A percentile compares a stretch with the other conserved stretches of the same genome.
Evolutionary conservation across 2,797 vertebrate genomes (phyloP).

Genomic region (Champsocephalus gunnari): DNA sequence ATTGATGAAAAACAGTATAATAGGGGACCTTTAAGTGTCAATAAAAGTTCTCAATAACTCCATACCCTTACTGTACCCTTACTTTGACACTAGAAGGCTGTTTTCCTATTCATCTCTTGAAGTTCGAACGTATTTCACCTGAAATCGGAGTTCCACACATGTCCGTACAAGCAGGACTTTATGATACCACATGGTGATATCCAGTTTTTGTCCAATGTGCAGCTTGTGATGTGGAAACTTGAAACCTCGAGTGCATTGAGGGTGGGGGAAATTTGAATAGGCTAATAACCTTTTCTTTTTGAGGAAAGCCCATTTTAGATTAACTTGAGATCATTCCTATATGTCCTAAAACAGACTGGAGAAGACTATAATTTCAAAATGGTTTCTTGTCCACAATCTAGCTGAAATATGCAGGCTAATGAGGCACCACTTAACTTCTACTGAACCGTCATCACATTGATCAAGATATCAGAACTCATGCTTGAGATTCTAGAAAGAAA

Average conservation of each 20-base stretch:
- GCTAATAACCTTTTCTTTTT: neutral
- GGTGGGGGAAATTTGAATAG: neutral
- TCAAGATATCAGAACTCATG: neutral
- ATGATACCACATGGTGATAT: no score
- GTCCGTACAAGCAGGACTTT: no score
- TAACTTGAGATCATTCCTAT: neutral
- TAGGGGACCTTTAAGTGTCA: neutral
- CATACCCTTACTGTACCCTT: neutral
- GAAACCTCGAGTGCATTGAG: neutral
- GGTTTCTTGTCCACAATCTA: neutral
- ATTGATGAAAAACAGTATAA: no score
- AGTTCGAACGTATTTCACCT: no score
- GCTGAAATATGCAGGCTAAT: neutral
- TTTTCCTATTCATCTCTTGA: no score
- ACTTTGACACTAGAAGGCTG: neutral
- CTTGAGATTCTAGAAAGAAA: neutral
- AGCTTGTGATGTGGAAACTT: no score
- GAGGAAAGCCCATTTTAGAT: no score
- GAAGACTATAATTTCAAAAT: neutral
- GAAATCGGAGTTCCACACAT: no score
- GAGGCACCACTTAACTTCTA: neutral
- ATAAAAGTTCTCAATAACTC: neutral
- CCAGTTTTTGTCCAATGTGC: no score
- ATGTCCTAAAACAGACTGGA: neutral
- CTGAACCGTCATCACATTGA: neutral